A percentile compares a stretch with the other conserved stretches of the same genome.
phyloP scores from a whole-genome alignment of 2,797 vertebrate genomes.

The Fringilla coelebs region DNA sequence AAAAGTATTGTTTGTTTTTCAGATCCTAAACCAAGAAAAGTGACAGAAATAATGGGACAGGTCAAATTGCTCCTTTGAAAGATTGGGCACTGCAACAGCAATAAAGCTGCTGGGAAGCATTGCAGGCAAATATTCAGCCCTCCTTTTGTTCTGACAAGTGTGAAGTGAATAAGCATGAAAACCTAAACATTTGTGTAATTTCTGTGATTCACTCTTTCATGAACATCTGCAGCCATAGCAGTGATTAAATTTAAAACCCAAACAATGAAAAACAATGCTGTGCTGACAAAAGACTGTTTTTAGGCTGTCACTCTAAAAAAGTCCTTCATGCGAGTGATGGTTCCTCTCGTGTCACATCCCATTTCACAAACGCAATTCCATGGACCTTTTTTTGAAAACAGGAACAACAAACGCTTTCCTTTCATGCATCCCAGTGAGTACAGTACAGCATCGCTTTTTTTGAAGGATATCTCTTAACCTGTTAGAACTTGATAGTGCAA shows the following conservation, averaged over 20 bases:
- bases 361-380: neutral
- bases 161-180: neutral
- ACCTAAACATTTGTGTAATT: neutral
- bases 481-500: constrained; percentile 6
- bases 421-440: neutral
- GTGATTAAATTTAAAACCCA: neutral
- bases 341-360: neutral
- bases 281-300: neutral
- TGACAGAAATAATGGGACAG: neutral
- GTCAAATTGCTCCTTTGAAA: neutral
- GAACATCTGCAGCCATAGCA: neutral
- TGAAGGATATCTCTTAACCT: constrained; percentile 2
- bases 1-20: neutral
- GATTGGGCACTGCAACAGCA: neutral
- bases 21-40: neutral
- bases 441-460: neutral
- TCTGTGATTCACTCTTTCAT: neutral
- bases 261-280: neutral
- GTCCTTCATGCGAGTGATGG: neutral
- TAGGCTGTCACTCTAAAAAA: neutral
- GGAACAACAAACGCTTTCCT: neutral
- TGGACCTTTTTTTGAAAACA: neutral
- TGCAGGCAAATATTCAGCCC: neutral
- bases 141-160: neutral
- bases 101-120: neutral